Conservation (phyloP, 2,888 invertebrate genomes). For the Agonopterix subpropinquella region DNA sequence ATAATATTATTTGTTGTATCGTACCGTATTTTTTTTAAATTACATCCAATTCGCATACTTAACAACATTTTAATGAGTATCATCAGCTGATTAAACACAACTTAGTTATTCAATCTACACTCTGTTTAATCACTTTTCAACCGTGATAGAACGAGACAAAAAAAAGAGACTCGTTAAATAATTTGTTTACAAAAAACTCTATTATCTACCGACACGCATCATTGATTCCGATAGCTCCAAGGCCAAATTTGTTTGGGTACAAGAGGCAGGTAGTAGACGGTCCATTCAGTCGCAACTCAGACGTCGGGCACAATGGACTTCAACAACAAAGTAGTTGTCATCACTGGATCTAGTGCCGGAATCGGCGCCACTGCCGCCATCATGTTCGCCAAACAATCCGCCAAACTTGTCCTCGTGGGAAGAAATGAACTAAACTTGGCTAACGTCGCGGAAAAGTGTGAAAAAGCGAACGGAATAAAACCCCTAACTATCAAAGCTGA, state of each 20-base stretch:
- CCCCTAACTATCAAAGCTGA: slow-evolving; percentile 79
- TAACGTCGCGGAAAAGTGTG: slow-evolving; percentile 77
- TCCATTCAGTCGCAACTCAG: slow-evolving; percentile 17
- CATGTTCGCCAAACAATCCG: slow-evolving; percentile 80
- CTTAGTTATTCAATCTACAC: too few relatives aligned
- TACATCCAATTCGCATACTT: too few relatives aligned
- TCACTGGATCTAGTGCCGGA: slow-evolving; percentile 84
- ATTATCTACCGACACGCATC: neutral
- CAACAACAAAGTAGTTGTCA: slow-evolving; percentile 74
- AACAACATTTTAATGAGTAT: too few relatives aligned
- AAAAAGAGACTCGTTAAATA: too few relatives aligned
- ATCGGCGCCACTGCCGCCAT: slow-evolving; percentile 82
- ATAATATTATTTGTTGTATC: too few relatives aligned
- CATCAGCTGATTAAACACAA: too few relatives aligned
- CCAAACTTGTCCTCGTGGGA: slow-evolving; percentile 79
- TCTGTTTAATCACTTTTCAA: too few relatives aligned
- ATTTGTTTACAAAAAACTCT: neutral
- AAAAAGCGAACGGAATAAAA: slow-evolving; percentile 46
- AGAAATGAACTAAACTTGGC: slow-evolving; percentile 81
- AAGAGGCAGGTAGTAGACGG: neutral
- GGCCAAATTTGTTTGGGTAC: neutral
- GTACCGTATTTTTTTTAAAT: too few relatives aligned
- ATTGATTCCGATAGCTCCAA: neutral
- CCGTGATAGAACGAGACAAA: too few relatives aligned
- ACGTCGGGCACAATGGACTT: slow-evolving; percentile 66